Evolutionary conservation across 1,140 invertebrate genomes (phyloP), one percentile per base, ranked within the genome.

Genomic region (Drosophila suzukii): DNA sequence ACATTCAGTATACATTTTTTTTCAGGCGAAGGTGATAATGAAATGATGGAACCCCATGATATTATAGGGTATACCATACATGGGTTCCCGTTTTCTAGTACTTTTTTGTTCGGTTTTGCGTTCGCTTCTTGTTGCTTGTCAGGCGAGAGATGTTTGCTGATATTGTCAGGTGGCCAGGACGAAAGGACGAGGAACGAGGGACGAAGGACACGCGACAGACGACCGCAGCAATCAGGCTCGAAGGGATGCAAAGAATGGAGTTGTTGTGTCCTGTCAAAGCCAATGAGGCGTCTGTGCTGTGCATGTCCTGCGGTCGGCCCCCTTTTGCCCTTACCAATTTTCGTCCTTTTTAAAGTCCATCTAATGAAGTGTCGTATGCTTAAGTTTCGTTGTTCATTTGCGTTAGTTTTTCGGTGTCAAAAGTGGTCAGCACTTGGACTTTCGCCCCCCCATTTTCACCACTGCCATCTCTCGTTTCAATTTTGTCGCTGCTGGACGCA

Each of bases 311-410:
- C 57, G 70, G 71, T 63, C 38, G 12, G n/a, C 11, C 46, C 27
- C 15, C 4, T 39, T 13, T 38, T n/a, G 4, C 24, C 27, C 17
- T 3, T 32, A 17, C 7, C 0, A 15, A n/a, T 17, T 5, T 17
- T 3, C 7, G 6, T 15, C 24, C 13, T 71, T 50, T 65, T 80
- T 75, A 80, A 80, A 78, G 68, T 60, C 27, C 54, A 39, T 46
- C 78, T 81, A 81, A 81, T 81, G 78, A 81, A 81, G 66, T 81
- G 75, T 20, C 2, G 20, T 20, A 38, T 39, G 55, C 68, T 41
- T 6, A 30, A 62, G 59, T 54, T 75, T 75, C 68, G 68, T 73
- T 72, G 53, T 72, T 50, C 66, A 72, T 72, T 72, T 72, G 68
- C 68, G 30, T 72, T 71, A 70, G 65, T 57, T 71, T 68, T 46